Evolutionary conservation across 2,888 invertebrate species (phyloP), one percentile per base, ranked within the genome.

Genomic region (Cynaeus angustus): DNA sequence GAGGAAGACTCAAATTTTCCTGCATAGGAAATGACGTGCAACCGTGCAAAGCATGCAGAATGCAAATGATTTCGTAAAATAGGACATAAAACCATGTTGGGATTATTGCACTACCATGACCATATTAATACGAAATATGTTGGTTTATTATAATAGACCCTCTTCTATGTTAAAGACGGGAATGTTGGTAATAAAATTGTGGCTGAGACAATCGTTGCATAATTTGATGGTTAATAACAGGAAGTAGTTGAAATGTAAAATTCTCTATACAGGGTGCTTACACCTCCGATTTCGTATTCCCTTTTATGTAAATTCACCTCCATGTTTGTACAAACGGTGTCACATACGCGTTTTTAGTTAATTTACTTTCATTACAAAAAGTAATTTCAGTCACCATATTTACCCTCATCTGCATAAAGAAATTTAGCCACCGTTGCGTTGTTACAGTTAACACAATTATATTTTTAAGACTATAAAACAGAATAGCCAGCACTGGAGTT

Each of bases 81-180:
- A 28, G 33, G 59, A 46, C 59, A 13, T 59, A 16, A 59, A 59
- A 59, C 59, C 59, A 59, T 46, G 16, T 37, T 59, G 46, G 59
- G 33, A 28, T 59, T 46, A 46, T 59, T 46, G 59, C 33, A 37
- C 14, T 37, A 33, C 30, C 28, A 30, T 12, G 26, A 16, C 46
- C 13, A 33, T 59, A 59, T 33, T 30, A 6, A n/a, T 10, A 9
- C 46, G 30, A 48, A 58, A 43, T 43, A 43, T 58, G 43, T 26
- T 26, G 41, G 21, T 12, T 41, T 21, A 56, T 58, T 43, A 13
- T 58, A 58, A 58, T 58, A 12, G 28, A 58, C 50, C 33, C 53
- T 33, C 53, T 33, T 53, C 5, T 12, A 53, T 37, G 53, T 53
- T 7, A 12, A 21, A 21, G 26, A 9, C 8, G 14, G 52, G 14